Evolutionary conservation across 2,113 vertebrate genomes (phyloP), one percentile per base, ranked within the genome.

Genomic region (Megatriorchis doriae): DNA sequence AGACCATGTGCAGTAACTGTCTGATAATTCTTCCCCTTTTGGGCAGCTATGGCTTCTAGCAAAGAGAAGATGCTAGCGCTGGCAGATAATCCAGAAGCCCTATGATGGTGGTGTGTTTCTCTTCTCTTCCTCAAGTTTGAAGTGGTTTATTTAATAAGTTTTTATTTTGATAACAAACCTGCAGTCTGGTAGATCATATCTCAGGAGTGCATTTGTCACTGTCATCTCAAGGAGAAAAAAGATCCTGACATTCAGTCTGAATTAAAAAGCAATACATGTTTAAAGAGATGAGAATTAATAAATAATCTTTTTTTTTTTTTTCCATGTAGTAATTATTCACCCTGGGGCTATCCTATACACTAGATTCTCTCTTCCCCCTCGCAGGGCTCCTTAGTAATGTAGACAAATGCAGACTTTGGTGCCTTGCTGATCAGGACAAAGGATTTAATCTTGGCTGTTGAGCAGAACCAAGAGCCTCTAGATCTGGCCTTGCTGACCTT

Each of bases 231-330:
- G 71, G 63, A 56, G 25, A 58, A 58, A 86, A 88, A 92, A 52
- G 31, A 18, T 29, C n/a, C 22, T 66, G 66, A 58, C 10, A 75
- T 80, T 94, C 55, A 43, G 8, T 52, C 78, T 88, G 74, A 90
- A 96, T 93, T 94, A 82, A 95, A 88, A 85, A 63, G 17, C 56
- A 95, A 88, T 68, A 88, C 40, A 86, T 70, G 26, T 79, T 89
- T 83, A 21, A 94, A 90, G 36, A 91, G 1, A 48, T 22, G 16
- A 66, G 59, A 91, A 96, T 91, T 78, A 83, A 79, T 75, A 91
- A 91, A 89, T 58, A 94, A 83, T 86, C 2, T 63, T 78, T 75
- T 67, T 77, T 90, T 94, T n/a, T 91, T 96, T 79, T 32, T 42
- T 42, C 13, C 12, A 14, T 45, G 7, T 36, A 67, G 40, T 43